phyloP scores from a whole-genome alignment of 1,140 invertebrate species.

The Drosophila tristis region DNA sequence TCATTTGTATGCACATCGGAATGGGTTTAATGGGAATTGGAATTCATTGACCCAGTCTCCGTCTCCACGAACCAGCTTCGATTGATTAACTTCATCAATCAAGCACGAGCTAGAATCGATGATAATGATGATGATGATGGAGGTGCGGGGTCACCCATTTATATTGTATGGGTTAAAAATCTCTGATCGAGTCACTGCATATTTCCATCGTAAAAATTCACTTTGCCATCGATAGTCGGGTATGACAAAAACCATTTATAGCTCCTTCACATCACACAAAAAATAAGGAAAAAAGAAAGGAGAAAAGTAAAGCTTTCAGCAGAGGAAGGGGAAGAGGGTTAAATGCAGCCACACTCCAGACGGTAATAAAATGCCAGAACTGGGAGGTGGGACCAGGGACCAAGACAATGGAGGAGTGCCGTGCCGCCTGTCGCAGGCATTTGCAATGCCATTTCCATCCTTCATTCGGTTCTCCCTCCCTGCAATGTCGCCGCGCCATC shows the following conservation, averaged over 20 bases:
- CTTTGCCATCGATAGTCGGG: slow-evolving; percentile 49
- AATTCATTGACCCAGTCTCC: slow-evolving; percentile 40
- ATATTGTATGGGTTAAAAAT: slow-evolving; percentile 13
- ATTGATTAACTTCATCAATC: slow-evolving; percentile 58
- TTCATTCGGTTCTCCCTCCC: slow-evolving; percentile 13
- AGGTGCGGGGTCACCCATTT: slow-evolving; percentile 40
- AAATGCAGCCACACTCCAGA: slow-evolving; percentile 50
- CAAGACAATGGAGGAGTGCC: slow-evolving; percentile 27
- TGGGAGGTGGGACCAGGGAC: slow-evolving; percentile 25
- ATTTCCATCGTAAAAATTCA: slow-evolving; percentile 64
- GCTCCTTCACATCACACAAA: slow-evolving; percentile 25
- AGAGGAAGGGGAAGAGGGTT: slow-evolving; percentile 6
- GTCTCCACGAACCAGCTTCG: not conserved
- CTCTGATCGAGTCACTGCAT: slow-evolving; percentile 8
- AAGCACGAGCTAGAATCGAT: slow-evolving; percentile 24
- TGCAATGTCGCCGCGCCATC: slow-evolving; percentile 74
- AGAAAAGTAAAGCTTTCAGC: slow-evolving; percentile 13
- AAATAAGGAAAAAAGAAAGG: slow-evolving; percentile 4
- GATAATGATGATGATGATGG: slow-evolving; percentile 28
- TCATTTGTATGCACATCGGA: slow-evolving; percentile 43
- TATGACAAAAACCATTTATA: slow-evolving; percentile 65
- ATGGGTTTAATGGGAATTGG: slow-evolving; percentile 50
- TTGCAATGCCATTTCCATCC: slow-evolving; percentile 54
- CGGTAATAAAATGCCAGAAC: slow-evolving; percentile 73
- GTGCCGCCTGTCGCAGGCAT: slow-evolving; percentile 35